Base-by-base conservation (phyloP, 2,888 invertebrate genomes). In the Rhagium mordax region DNA sequence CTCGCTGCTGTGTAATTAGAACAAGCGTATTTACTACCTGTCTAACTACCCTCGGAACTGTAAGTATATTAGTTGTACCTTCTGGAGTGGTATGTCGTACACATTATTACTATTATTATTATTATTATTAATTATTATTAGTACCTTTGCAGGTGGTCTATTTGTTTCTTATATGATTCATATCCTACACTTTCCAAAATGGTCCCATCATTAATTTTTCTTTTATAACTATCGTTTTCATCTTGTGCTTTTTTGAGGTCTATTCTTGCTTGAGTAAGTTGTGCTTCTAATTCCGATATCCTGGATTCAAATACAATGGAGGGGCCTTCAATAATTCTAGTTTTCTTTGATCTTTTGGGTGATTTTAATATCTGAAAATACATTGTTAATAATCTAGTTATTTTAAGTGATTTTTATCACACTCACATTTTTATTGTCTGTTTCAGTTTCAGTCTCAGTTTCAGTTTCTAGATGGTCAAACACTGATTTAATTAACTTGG, bases 241-340 rank as follows among this genome's bases (percentile, higher is more conserved):
- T 91, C 94, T 81, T 93, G 92, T 0, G 93, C 87, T 84, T 95
- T 94, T 83, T 93, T 92, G 33, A 95, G 86, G 81, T 95, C 95
- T 68, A 96, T 93, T 84, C 91, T 93, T 0, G 94, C 88, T 84
- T 96, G 95, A 6, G 94, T 93, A 55, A 96, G 87, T 81, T 96
- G 95, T 0, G 96, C 96, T 84, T 96, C 96, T 70, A 96, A 85
- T 83, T 96, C 96, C 2, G 95, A 94, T 66, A 96, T 95, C 75
- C 94, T 91, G 0, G 96, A 95, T 86, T 96, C 96, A 83, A 94
- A 95, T 20, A 96, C 93, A 72, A 95, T 95, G 78, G 92, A 93
- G 0, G 95, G 95, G 0, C 94, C 94, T 83, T 94, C 94, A 10
- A 94, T 87, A 59, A 89, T 57, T 76, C 72, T 66, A 65, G 84